Percentiles rank a stretch among this genome's conserved stretches.
Conservation (phyloP, 2,113 vertebrate genomes). For the Neolamprologus cancellatus region DNA sequence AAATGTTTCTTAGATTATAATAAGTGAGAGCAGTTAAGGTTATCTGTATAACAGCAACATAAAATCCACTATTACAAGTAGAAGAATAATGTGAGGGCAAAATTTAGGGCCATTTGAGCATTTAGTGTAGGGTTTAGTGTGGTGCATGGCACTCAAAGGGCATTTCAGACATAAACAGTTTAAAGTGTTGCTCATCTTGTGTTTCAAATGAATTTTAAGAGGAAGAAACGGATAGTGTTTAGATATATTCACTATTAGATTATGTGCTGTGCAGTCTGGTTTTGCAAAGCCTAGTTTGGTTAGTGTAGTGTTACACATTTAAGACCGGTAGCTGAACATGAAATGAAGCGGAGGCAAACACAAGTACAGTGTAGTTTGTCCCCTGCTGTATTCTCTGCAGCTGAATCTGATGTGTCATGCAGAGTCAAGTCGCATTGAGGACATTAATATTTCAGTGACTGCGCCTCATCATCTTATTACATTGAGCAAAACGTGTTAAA, state of each 20-base stretch:
- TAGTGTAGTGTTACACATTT: conserved; percentile 69
- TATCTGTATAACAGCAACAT: not conserved
- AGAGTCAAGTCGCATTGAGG: conserved; percentile 18
- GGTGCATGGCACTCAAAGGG: conserved; percentile 48
- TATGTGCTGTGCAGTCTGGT: conserved; percentile 82
- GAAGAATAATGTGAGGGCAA: conserved; percentile 5
- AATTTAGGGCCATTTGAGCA: not conserved
- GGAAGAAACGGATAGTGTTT: conserved; percentile 61
- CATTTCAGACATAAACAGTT: conserved; percentile 38
- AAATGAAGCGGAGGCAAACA: conserved; percentile 15
- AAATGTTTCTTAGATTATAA: not conserved
- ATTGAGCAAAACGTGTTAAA: conserved; percentile 40
- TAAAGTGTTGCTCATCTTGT: conserved; percentile 74
- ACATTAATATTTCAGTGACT: conserved; percentile 37
- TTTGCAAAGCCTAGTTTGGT: conserved; percentile 76
- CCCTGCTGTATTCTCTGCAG: conserved; percentile 20
- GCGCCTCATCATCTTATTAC: conserved; percentile 32
- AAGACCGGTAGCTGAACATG: conserved; percentile 36
- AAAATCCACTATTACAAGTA: conserved; percentile 14
- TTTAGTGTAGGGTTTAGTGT: conserved; percentile 25
- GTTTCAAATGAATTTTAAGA: conserved; percentile 65
- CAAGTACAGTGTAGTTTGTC: conserved; percentile 15
- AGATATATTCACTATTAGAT: conserved; percentile 76
- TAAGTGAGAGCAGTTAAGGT: not conserved
- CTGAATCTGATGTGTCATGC: conserved; percentile 15